phyloP scores from a whole-genome alignment of 2,888 invertebrate genomes.

The Drosophila testacea region DNA sequence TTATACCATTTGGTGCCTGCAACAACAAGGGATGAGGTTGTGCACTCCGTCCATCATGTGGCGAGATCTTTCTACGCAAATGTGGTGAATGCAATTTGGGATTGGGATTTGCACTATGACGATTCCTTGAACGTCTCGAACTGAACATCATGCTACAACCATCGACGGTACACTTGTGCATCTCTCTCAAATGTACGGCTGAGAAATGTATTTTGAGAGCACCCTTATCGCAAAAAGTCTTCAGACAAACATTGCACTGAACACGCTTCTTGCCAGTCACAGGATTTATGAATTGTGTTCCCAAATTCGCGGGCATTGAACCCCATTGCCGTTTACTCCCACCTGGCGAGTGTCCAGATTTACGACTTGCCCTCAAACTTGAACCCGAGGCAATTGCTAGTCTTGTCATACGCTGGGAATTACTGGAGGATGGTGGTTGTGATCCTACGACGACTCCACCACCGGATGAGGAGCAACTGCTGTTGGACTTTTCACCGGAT shows the following conservation, averaged over 20 bases:
- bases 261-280: slow-evolving; percentile 98
- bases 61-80: slow-evolving; percentile 95
- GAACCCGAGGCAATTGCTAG: slow-evolving; percentile 46
- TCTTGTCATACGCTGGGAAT: slow-evolving; percentile 71
- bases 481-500: slow-evolving; percentile 48
- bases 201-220: slow-evolving; percentile 99
- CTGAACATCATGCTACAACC: slow-evolving; percentile 99
- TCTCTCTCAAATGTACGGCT: slow-evolving; percentile 98
- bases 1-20: slow-evolving; percentile 87
- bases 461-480: slow-evolving; percentile 36
- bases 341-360: slow-evolving; percentile 86
- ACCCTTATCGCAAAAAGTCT: slow-evolving; percentile 99
- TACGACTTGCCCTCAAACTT: slow-evolving; percentile 73
- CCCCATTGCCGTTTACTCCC: slow-evolving; percentile 92
- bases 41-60: slow-evolving; percentile 95
- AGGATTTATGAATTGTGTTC: slow-evolving; percentile 96
- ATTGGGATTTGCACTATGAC: slow-evolving; percentile 99
- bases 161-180: slow-evolving; percentile 99
- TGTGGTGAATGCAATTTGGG: slow-evolving; percentile 99
- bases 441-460: neutral
- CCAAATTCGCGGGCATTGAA: slow-evolving; percentile 92
- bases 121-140: slow-evolving; percentile 96
- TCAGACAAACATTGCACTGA: slow-evolving; percentile 98
- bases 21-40: slow-evolving; percentile 93
- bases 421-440: slow-evolving; percentile 1